Evolutionary conservation across 1,140 invertebrate species (phyloP), one percentile per base, ranked within the genome.

Genomic region (Ostrea denselamellosa): DNA sequence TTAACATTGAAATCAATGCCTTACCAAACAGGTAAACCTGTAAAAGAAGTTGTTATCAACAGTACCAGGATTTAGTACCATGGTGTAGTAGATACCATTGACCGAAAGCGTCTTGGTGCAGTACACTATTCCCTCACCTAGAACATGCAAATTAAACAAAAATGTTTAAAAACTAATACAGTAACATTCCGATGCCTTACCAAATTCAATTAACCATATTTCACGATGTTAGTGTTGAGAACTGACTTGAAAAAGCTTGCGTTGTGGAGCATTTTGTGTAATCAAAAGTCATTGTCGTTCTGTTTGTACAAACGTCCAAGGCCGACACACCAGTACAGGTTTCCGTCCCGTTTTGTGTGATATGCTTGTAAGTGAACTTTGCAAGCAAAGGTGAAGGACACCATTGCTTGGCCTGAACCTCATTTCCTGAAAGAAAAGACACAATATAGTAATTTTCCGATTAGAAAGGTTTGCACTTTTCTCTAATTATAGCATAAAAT

Each of bases 11-110:
- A n/a, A n/a, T 12, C 8, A 58, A 17, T 17, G 12, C 51, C 86
- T 10, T 62, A 87, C 86, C 77, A 87, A 83, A 56, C 86, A 87
- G 28, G 86, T 83, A 62, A 83, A 83, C 53, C 86, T 82, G 77
- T 83, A 51, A 62, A 62, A 87, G 54, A 34, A 62, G 25, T 17
- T 52, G 25, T 87, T 83, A 22, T 83, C 86, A 28, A 87, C 56
- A 52, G 53, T 25, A 12, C 86, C 86, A 8, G 54, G 53, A 68
- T 87, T 87, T 5, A 87, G 81, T 4, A 83, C 86, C 25, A 81
- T 34, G 0, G 82, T 83, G 14, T 83, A 87, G 53, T 54, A 87
- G 9, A 68, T 22, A 0, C 53, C 34, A 83, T 81, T 53, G 22
- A 52, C 56, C 0, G 52, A 19, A 0, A 87, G 7, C 8, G 77